phyloP scores from a whole-genome alignment of 2,797 vertebrate species.

The Phalloptychus januarius region DNA sequence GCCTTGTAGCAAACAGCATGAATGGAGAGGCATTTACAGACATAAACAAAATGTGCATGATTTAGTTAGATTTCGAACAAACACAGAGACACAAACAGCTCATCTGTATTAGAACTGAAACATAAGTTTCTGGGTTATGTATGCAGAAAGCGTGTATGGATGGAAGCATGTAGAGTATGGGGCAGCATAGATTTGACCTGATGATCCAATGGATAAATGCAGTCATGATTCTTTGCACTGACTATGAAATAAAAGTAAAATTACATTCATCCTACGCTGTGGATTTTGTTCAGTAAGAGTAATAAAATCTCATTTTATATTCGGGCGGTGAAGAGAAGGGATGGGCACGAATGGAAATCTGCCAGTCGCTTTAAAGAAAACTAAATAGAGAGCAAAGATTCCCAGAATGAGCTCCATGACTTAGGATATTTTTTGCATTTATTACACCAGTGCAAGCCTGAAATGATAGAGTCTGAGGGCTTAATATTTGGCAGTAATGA shows the following conservation, averaged over 20 bases:
- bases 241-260: constrained; percentile 30
- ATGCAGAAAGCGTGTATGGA: constrained; percentile 32
- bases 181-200: constrained; percentile 12
- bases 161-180: constrained; percentile 19
- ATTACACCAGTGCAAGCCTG: constrained; percentile 38
- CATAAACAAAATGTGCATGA: constrained; percentile 55
- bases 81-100: constrained; percentile 68
- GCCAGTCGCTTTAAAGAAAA: constrained; percentile 37
- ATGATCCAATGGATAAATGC: constrained; percentile 36
- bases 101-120: constrained; percentile 36
- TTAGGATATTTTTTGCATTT: constrained; percentile 29
- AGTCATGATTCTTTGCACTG: constrained; percentile 16
- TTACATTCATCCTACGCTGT: constrained; percentile 28
- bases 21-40: constrained; percentile 49
- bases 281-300: constrained; percentile 14
- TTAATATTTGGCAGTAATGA: constrained; percentile 29
- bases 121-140: constrained; percentile 30
- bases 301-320: constrained; percentile 16
- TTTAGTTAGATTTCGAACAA: constrained; percentile 44
- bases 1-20: constrained; percentile 46
- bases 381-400: constrained; percentile 27
- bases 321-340: constrained; percentile 16
- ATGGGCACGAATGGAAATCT: constrained; percentile 20
- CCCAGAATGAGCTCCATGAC: constrained; percentile 40
- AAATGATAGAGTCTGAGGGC: constrained; percentile 29